Percentiles rank a stretch among this genome's conserved stretches.
phyloP scores from a whole-genome alignment of 2,888 invertebrate species.

The Lochmaea capreae region DNA sequence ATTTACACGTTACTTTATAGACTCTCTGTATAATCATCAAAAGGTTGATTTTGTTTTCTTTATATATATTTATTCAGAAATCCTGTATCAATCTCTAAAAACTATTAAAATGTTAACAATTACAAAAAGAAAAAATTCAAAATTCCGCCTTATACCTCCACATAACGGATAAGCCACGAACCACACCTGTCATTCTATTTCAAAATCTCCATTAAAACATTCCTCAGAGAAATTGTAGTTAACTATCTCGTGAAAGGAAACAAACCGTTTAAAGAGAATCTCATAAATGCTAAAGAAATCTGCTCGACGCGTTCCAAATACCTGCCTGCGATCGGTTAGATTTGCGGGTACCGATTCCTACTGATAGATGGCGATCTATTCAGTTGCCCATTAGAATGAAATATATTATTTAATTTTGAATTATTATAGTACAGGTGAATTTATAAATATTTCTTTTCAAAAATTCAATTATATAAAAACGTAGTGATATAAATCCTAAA shows the following conservation, averaged over 20 bases:
- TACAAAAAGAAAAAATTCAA: background rate
- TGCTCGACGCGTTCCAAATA: slow-evolving; percentile 45
- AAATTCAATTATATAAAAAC: too few species aligned
- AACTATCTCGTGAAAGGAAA: slow-evolving; percentile 1
- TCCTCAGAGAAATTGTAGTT: background rate
- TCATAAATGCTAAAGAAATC: slow-evolving; percentile 34
- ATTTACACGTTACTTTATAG: too few species aligned
- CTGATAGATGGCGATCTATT: slow-evolving; percentile 57
- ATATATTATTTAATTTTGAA: slow-evolving; percentile 30
- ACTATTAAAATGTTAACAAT: too few species aligned
- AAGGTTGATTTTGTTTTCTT: too few species aligned
- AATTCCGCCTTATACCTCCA: slow-evolving; percentile 1
- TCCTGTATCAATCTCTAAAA: too few species aligned
- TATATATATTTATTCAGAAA: too few species aligned
- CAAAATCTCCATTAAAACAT: background rate
- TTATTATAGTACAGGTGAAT: background rate
- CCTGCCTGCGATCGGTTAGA: slow-evolving; percentile 51
- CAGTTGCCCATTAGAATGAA: background rate
- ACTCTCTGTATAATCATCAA: too few species aligned
- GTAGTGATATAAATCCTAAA: too few species aligned
- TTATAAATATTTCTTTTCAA: too few species aligned
- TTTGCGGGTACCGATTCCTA: slow-evolving; percentile 54
- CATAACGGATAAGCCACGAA: slow-evolving; percentile 5
- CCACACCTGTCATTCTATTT: background rate
- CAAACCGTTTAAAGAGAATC: slow-evolving; percentile 2